Percentiles rank a stretch among this genome's conserved stretches.
phyloP scores from a whole-genome alignment of 2,113 vertebrate species.

The Anoura caudifer region DNA sequence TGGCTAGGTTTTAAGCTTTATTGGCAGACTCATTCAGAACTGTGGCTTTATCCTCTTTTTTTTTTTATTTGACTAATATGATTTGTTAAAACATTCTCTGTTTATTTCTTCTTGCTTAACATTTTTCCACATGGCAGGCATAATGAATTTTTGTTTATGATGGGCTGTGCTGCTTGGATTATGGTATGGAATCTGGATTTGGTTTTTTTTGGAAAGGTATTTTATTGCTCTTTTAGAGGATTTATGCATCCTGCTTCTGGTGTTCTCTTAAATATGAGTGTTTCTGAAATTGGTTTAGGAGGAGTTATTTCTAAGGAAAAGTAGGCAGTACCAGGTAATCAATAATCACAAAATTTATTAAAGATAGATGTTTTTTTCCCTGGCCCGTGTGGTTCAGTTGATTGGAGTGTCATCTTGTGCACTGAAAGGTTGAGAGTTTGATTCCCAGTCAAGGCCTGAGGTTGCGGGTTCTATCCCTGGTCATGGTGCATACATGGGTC shows the following conservation, averaged over 20 bases:
- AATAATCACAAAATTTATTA: constrained; percentile 48
- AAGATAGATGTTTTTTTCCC: constrained; percentile 25
- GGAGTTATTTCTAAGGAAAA: constrained; percentile 38
- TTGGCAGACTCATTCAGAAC: constrained; percentile 75
- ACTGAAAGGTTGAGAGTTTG: too few relatives aligned
- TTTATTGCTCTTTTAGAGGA: constrained; percentile 65
- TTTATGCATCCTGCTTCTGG: constrained; percentile 55
- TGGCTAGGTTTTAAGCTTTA: constrained; percentile 68
- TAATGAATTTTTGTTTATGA: constrained; percentile 80
- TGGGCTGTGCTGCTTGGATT: constrained; percentile 72
- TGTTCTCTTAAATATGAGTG: constrained; percentile 48
- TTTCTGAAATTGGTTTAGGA: constrained; percentile 24
- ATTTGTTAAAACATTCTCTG: constrained; percentile 78
- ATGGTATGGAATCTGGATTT: constrained; percentile 74
- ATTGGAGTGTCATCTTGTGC: too few relatives aligned
- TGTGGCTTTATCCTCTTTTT: constrained; percentile 66
- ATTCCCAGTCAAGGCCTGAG: too few relatives aligned
- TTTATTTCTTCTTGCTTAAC: constrained; percentile 78
- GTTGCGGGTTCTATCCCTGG: too few relatives aligned
- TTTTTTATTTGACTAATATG: constrained; percentile 74
- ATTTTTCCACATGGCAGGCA: constrained; percentile 74
- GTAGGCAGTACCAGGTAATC: constrained; percentile 25
- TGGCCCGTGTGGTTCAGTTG: too few relatives aligned
- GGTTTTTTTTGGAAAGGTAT: constrained; percentile 72
- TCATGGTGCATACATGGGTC: too few relatives aligned